Conservation (phyloP, 2,113 vertebrate species). For the Pedetes capensis region DNA sequence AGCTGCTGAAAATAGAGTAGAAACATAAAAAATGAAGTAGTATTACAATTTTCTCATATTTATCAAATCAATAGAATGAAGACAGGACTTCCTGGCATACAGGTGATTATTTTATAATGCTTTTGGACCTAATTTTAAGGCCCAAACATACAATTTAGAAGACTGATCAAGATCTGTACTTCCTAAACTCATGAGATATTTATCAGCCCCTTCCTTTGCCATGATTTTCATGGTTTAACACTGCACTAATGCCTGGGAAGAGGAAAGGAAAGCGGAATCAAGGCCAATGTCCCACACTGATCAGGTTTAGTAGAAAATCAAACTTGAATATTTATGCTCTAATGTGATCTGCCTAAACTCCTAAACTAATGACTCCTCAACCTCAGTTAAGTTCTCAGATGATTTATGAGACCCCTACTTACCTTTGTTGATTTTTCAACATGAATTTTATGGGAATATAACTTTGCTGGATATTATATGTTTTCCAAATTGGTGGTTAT, state of each 20-base stretch:
- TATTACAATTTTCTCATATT: background rate
- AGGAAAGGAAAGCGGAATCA: background rate
- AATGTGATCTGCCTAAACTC: background rate
- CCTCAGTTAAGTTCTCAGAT: background rate
- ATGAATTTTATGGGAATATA: background rate
- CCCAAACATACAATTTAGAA: background rate
- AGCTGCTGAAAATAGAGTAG: background rate
- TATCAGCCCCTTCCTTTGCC: background rate
- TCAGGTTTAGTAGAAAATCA: background rate
- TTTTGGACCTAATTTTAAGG: constrained; percentile 26
- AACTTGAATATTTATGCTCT: background rate
- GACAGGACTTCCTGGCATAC: background rate
- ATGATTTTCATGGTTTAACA: background rate
- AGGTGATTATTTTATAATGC: background rate
- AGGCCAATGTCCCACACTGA: background rate
- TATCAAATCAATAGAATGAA: background rate
- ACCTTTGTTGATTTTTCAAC: background rate
- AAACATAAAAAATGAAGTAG: background rate
- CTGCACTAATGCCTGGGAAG: background rate
- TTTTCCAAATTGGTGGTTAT: background rate
- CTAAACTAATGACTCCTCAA: background rate
- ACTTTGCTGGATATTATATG: background rate
- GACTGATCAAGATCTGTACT: background rate
- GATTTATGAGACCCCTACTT: background rate
- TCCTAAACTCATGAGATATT: background rate